Base-by-base conservation (phyloP, 2,797 vertebrate genomes). In the Novumbra hubbsi region DNA sequence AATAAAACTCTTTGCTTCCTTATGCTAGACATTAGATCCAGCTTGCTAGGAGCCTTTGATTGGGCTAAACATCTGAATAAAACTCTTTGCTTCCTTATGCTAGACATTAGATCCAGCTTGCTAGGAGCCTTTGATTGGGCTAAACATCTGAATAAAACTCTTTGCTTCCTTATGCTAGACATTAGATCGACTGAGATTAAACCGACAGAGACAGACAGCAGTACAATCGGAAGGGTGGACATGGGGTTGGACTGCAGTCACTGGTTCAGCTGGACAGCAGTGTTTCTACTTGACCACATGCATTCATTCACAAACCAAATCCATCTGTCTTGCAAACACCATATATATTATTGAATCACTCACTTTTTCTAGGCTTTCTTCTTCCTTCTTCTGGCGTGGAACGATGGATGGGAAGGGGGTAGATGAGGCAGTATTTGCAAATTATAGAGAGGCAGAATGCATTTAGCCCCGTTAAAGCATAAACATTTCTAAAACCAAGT, bases 291-390 rank as follows among this genome's bases (percentile, higher is more conserved):
- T 5, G 34, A 38, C 34, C 34, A 38, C 34, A 38, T 38, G 1
- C 34, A 5, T 38, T 38, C 77, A 81, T 76, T 82, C 79, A 72
- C 49, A 80, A 75, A 83, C 60, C 73, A 63, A 81, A 84, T 84
- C 52, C 74, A 87, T 84, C 72, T 83, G 72, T 75, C 38, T 75
- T 75, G 75, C 21, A 77, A 64, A 68, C 68, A 68, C 73, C 24
- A 5, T 15, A 19, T 38, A 1, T 65, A 32, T 32, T 19, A 30
- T 38, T n/a, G 14, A n/a, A 66, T 66, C 15, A 62, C 27, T 49
- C 24, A 65, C 30, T 9, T 45, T 50, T 65, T 78, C 66, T 71
- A 16, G 7, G 70, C 72, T 68, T 72, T 66, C 71, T 77, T 72
- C 71, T 52, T 68, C 65, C 15, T 67, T 21, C 55, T 70, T 72